These are phyloP conservation scores for Halcyon badia DNA, from an alignment of 2,797 vertebrate genomes.

Conservation along the genomic window DNA sequence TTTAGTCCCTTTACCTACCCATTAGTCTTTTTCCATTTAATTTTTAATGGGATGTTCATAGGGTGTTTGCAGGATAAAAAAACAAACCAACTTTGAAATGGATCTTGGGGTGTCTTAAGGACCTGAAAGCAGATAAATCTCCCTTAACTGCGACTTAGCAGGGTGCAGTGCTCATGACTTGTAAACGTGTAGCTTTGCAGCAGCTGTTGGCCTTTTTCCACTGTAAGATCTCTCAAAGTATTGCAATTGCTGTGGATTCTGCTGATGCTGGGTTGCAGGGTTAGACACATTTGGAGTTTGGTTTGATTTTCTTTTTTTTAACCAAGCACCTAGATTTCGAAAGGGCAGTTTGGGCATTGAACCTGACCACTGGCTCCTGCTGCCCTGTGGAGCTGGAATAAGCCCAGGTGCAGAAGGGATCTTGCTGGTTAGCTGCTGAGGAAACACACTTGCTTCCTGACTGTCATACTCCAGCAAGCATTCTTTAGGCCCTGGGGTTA, in stretches of 20 bases:
- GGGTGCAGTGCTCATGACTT: rapidly evolving
- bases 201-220: neutral
- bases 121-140: neutral
- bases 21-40: rapidly evolving
- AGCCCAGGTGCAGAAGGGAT: neutral
- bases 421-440: neutral
- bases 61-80: neutral
- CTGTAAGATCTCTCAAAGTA: neutral
- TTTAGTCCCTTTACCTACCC: neutral
- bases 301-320: too few relatives aligned
- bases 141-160: neutral
- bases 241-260: neutral
- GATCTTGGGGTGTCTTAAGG: neutral
- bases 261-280: neutral
- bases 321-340: neutral
- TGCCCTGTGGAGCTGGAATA: rapidly evolving
- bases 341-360: neutral
- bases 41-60: rapidly evolving
- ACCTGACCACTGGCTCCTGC: neutral
- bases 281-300: neutral
- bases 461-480: neutral
- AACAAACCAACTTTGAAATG: neutral
- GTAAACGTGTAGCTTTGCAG: neutral
- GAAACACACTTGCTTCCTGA: neutral
- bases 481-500: neutral